Evolutionary conservation across 2,797 vertebrate genomes (phyloP).

Genomic region (Cynopterus sphinx): DNA sequence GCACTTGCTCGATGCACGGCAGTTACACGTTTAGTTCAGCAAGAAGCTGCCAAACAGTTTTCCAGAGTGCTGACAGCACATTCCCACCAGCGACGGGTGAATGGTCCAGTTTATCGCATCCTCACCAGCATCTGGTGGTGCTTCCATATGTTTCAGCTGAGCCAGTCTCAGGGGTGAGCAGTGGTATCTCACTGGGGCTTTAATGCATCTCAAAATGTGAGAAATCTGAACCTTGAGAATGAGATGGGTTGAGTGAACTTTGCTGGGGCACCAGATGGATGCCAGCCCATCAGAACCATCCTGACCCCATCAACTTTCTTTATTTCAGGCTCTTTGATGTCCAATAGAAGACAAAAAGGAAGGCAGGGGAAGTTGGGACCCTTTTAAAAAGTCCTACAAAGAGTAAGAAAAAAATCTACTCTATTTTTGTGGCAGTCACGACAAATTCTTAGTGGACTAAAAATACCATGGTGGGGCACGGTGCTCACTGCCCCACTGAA

Average conservation of each 20-base stretch:
- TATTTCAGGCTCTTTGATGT: neutral
- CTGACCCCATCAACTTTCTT: neutral
- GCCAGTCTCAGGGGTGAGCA: no score
- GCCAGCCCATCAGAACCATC: neutral
- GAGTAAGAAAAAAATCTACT: neutral
- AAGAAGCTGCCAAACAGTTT: neutral
- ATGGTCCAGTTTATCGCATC: accelerated
- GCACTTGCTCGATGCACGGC: neutral
- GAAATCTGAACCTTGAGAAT: neutral
- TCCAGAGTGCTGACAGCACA: neutral
- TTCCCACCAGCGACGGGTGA: neutral
- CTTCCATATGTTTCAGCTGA: neutral
- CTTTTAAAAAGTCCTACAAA: neutral
- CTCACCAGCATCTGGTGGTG: no score
- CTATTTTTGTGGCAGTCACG: neutral
- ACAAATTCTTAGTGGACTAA: neutral
- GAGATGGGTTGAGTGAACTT: neutral
- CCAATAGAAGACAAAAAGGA: neutral
- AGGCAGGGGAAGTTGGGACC: neutral
- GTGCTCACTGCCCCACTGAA: neutral
- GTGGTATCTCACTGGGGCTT: neutral
- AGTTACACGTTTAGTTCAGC: neutral
- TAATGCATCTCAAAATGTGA: neutral
- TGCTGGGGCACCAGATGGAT: neutral
- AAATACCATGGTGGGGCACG: accelerated